phyloP scores from a whole-genome alignment of 2,888 invertebrate species.

The Athalia rosae region DNA sequence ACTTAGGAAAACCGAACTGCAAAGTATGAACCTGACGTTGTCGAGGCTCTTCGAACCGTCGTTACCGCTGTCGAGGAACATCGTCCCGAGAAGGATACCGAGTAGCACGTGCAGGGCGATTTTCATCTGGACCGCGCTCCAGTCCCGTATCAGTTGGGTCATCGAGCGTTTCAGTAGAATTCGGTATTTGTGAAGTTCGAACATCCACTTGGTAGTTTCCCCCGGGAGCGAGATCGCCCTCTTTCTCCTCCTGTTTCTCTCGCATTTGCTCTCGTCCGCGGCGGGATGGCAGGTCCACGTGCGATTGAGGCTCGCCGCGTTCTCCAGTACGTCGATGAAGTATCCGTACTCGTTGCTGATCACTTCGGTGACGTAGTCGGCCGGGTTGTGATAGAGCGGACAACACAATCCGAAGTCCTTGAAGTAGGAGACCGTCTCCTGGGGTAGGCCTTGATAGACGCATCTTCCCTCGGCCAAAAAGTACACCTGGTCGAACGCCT shows the following conservation, averaged over 20 bases:
- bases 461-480: conserved; percentile 89
- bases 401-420: conserved; percentile 84
- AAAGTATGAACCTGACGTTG: conserved; percentile 81
- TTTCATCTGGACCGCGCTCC: conserved; percentile 84
- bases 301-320: conserved; percentile 70
- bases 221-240: conserved; percentile 66
- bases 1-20: conserved; percentile 80
- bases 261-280: conserved; percentile 4
- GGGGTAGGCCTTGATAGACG: conserved; percentile 87
- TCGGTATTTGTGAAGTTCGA: conserved; percentile 80
- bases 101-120: conserved; percentile 79
- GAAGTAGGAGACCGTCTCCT: conserved; percentile 86
- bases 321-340: conserved; percentile 79
- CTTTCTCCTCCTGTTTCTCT: conserved; percentile 44
- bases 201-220: conserved; percentile 63
- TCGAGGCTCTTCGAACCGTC: conserved; percentile 82
- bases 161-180: conserved; percentile 79
- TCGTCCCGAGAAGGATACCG: conserved; percentile 80
- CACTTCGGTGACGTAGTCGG: conserved; percentile 91
- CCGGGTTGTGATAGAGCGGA: conserved; percentile 94
- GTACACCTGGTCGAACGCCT: conserved; percentile 91
- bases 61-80: conserved; percentile 79
- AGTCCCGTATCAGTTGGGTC: conserved; percentile 82
- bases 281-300: neutral
- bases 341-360: conserved; percentile 89